A percentile compares a stretch with the other conserved stretches of the same genome.
phyloP scores from a whole-genome alignment of 1,140 invertebrate species.

The Trissolcus basalis region DNA sequence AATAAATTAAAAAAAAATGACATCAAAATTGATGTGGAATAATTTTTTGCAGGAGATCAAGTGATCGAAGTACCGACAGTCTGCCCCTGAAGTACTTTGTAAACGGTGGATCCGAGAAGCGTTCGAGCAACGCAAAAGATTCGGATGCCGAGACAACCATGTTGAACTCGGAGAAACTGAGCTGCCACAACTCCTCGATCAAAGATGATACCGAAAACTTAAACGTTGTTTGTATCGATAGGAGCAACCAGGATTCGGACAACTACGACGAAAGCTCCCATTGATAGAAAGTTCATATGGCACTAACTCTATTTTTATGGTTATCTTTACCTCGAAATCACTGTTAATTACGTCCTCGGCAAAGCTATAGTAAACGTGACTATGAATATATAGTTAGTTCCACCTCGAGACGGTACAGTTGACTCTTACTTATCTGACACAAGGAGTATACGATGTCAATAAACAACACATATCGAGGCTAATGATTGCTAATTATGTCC shows the following conservation, averaged over 20 bases:
- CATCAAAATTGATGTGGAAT: no score
- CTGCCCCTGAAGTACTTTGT: constrained; percentile 69
- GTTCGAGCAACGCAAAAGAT: constrained; percentile 57
- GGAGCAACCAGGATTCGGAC: constrained; percentile 33
- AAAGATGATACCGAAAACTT: constrained; percentile 62
- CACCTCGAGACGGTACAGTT: constrained; percentile 40
- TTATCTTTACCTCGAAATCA: constrained; percentile 38
- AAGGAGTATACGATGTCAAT: not conserved
- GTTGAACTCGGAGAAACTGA: constrained; percentile 50
- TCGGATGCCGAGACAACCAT: constrained; percentile 50
- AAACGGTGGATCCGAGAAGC: constrained; percentile 69
- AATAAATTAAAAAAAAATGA: no score
- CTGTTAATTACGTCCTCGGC: constrained; percentile 15
- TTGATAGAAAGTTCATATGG: constrained; percentile 54
- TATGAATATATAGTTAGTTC: constrained; percentile 56
- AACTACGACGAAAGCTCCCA: constrained; percentile 43
- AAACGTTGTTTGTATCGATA: constrained; percentile 41
- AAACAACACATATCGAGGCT: no score
- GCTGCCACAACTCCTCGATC: constrained; percentile 40
- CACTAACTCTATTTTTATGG: constrained; percentile 51
- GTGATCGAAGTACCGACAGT: constrained; percentile 61
- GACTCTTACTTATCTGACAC: constrained; percentile 51
- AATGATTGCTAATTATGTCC: no score
- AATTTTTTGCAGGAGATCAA: constrained; percentile 48
- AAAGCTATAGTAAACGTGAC: constrained; percentile 37